Percentiles rank a stretch among this genome's conserved stretches.
Conservation (phyloP, 2,888 invertebrate genomes). For the Antheraea yamamai region DNA sequence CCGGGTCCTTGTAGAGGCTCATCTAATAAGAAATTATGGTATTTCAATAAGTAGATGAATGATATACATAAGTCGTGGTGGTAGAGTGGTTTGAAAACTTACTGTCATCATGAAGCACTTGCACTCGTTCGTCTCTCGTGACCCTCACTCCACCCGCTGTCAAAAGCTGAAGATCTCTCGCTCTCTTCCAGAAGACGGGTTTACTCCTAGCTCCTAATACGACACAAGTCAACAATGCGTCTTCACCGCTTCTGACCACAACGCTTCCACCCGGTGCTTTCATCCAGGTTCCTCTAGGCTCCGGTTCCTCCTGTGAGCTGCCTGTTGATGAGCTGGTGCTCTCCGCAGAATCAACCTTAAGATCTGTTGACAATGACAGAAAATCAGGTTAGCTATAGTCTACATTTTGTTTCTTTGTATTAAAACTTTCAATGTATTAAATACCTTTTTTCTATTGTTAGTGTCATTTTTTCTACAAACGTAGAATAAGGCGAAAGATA, state of each 20-base stretch:
- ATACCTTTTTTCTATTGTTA: too few species aligned
- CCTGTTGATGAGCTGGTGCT: constrained; percentile 56
- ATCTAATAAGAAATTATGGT: constrained; percentile 49
- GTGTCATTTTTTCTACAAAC: too few species aligned
- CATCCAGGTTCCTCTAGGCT: constrained; percentile 68
- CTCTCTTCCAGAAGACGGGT: constrained; percentile 90
- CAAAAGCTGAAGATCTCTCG: constrained; percentile 85
- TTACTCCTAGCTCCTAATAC: constrained; percentile 86
- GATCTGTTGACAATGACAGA: constrained; percentile 46
- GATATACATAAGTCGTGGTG: too few species aligned
- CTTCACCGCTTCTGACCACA: constrained; percentile 83
- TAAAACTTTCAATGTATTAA: too few species aligned
- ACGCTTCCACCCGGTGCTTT: constrained; percentile 65
- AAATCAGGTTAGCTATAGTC: neutral
- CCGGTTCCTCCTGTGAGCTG: constrained; percentile 61
- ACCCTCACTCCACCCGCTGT: constrained; percentile 90
- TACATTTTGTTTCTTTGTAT: too few species aligned
- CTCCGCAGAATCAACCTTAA: constrained; percentile 53
- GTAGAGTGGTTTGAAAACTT: constrained; percentile 46
- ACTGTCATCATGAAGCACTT: constrained; percentile 90
- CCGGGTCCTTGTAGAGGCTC: constrained; percentile 73
- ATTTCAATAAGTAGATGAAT: too few species aligned
- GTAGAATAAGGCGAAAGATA: too few species aligned
- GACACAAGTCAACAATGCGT: constrained; percentile 91
- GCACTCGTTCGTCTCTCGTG: constrained; percentile 87